A percentile compares a stretch with the other conserved stretches of the same genome.
Conservation (phyloP, 2,888 invertebrate species). For the Cybosia mesomella region DNA sequence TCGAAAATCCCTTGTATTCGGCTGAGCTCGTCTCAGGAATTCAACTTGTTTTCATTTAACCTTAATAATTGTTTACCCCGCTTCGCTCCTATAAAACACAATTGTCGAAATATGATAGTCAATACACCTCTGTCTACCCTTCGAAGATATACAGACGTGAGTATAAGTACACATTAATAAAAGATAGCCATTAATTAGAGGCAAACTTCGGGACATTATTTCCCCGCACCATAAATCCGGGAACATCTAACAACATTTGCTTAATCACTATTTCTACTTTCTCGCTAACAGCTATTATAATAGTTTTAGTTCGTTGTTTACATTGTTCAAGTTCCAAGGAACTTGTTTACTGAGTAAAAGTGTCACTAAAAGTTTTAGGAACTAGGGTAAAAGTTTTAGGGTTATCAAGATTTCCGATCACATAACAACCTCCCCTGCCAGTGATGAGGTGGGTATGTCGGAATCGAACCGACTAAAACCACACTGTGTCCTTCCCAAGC, state of each 20-base stretch:
- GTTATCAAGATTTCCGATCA: no score
- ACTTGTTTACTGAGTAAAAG: constrained; percentile 7
- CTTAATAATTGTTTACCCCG: no score
- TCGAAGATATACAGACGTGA: neutral
- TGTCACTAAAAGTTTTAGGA: neutral
- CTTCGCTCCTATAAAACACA: neutral
- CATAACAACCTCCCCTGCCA: no score
- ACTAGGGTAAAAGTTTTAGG: no score
- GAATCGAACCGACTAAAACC: no score
- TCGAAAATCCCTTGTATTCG: no score
- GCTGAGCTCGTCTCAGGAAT: no score
- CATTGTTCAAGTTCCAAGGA: constrained; percentile 21
- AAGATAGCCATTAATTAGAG: constrained; percentile 5
- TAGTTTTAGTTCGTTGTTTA: constrained; percentile 28
- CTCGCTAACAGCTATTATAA: constrained; percentile 17
- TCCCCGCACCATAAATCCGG: neutral
- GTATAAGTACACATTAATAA: neutral
- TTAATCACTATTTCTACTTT: constrained; percentile 20
- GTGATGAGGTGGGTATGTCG: no score
- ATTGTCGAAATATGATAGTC: neutral
- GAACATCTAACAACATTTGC: constrained; percentile 14
- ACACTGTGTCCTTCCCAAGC: no score
- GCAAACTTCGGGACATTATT: constrained; percentile 12
- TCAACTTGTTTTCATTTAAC: no score
- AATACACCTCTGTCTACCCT: neutral